These are phyloP conservation scores for Pelecanoides urinatrix DNA, from an alignment of 2,113 vertebrate species.

Conservation along the genomic window DNA sequence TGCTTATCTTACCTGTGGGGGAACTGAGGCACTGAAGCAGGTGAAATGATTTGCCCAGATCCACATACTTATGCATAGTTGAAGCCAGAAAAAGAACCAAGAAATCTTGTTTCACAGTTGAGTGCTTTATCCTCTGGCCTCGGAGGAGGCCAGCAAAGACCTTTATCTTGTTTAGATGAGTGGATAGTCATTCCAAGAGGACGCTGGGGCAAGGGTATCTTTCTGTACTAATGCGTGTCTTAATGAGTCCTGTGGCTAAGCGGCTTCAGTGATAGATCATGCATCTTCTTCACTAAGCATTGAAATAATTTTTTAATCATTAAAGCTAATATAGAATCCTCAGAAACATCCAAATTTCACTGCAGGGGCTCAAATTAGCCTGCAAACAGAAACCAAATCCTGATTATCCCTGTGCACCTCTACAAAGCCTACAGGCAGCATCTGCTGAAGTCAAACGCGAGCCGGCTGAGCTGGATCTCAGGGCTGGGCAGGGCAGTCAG, in stretches of 20 bases:
- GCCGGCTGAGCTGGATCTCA: not conserved
- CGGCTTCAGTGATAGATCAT: slow-evolving; percentile 8
- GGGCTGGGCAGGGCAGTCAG: not conserved
- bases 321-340: slow-evolving; percentile 51
- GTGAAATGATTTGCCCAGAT: slow-evolving; percentile 33
- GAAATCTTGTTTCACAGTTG: slow-evolving; percentile 51
- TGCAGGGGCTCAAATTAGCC: slow-evolving; percentile 48
- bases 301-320: slow-evolving; percentile 63
- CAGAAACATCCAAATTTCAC: slow-evolving; percentile 49
- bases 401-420: slow-evolving; percentile 44
- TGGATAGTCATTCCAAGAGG: slow-evolving; percentile 1
- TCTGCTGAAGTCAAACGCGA: not conserved
- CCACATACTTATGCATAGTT: not conserved
- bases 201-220: not conserved
- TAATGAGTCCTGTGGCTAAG: slow-evolving; percentile 52
- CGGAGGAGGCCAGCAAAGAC: slow-evolving; percentile 15
- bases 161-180: slow-evolving; percentile 55
- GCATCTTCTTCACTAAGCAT: slow-evolving; percentile 36
- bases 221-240: not conserved
- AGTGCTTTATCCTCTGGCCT: slow-evolving; percentile 47
- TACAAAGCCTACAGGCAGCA: slow-evolving; percentile 1
- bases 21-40: slow-evolving; percentile 37
- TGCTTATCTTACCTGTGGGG: slow-evolving; percentile 41
- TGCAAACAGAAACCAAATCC: slow-evolving; percentile 62
- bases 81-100: slow-evolving; percentile 18